Evolutionary conservation across 2,888 invertebrate genomes (phyloP), one percentile per base, ranked within the genome.

Genomic region (Chrysotoxum bicinctum): DNA sequence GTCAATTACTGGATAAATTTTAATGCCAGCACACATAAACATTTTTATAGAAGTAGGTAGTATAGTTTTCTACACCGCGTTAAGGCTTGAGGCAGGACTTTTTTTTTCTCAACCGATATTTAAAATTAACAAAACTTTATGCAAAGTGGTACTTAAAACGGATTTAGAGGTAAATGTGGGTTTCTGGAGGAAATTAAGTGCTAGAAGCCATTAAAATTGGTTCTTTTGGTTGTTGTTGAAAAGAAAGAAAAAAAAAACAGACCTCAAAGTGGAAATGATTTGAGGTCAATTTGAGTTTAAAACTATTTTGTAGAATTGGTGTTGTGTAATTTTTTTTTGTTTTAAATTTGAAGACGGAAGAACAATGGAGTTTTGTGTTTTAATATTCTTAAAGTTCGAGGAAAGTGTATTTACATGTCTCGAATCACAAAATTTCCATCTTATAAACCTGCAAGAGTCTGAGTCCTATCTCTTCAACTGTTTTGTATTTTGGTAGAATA

Each of bases 1-100:
- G 79, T 84, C 83, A 84, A 84, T 84, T 84, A 84, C 79, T 79
- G 79, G 70, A 79, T 70, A 74, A 62, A 56, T 58, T 78, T 69
- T 43, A 62, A 69, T 69, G 48, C 69, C 37, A 35, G 16, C 12
- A 35, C 14, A 58, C 58, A 35, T 35, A 35, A 19, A 32, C 14
- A 35, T 37, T 37, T 14, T 4, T 37, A 35, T 19, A 19, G 56
- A 5, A 21, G 48, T 14, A 48, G 48, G n/a, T n/a, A n/a, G n/a
- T n/a, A n/a, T 48, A 48, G 12, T 56, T 56, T 56, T 35, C 7
- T 21, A 19, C 14, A 35, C 35, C 12, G 14, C 19, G 58, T 58
- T 58, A 58, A 37, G 30, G 21, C 21, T 12, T 12, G 1, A 37
- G 14, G 40, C 14, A 26, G 23, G 40, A 35, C 1, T 30, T 9